Percentiles rank a stretch among this genome's conserved stretches.
phyloP scores from a whole-genome alignment of 2,888 invertebrate genomes.

The Lymantria dispar region DNA sequence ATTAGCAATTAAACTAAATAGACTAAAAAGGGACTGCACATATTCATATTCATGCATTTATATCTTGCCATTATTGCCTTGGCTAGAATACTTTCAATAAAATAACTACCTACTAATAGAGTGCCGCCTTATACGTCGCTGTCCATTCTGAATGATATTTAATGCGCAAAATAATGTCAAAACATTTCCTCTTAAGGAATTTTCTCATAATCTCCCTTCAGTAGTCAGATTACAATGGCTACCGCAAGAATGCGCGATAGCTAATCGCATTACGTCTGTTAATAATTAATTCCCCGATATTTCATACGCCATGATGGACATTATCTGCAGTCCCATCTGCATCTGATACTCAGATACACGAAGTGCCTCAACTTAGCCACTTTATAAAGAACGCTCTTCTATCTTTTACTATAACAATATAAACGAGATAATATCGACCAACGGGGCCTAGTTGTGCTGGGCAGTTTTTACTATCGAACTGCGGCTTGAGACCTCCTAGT shows the following conservation, averaged over 20 bases:
- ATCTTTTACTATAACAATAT: constrained; percentile 16
- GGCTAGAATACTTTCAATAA: neutral
- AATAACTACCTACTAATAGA: neutral
- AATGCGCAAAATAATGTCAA: constrained; percentile 24
- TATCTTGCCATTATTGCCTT: neutral
- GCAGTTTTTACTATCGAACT: constrained; percentile 45
- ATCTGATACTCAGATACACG: constrained; percentile 50
- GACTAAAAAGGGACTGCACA: no score
- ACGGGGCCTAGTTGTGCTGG: constrained; percentile 39
- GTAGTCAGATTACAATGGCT: constrained; percentile 59
- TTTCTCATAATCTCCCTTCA: constrained; percentile 40
- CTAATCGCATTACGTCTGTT: constrained; percentile 69
- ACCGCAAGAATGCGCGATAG: constrained; percentile 59
- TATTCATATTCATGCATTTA: neutral
- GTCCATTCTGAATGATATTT: neutral
- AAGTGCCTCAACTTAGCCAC: constrained; percentile 46
- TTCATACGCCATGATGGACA: constrained; percentile 65
- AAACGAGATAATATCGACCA: constrained; percentile 27
- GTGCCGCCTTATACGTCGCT: neutral
- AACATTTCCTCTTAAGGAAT: constrained; percentile 24
- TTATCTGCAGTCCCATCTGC: constrained; percentile 61
- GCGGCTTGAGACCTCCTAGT: constrained; percentile 61
- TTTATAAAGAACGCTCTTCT: constrained; percentile 35
- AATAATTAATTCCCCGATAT: constrained; percentile 72
- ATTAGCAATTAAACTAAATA: no score